Evolutionary conservation across 2,797 vertebrate genomes (phyloP).

Genomic region (Helicolenus hilgendorfi): DNA sequence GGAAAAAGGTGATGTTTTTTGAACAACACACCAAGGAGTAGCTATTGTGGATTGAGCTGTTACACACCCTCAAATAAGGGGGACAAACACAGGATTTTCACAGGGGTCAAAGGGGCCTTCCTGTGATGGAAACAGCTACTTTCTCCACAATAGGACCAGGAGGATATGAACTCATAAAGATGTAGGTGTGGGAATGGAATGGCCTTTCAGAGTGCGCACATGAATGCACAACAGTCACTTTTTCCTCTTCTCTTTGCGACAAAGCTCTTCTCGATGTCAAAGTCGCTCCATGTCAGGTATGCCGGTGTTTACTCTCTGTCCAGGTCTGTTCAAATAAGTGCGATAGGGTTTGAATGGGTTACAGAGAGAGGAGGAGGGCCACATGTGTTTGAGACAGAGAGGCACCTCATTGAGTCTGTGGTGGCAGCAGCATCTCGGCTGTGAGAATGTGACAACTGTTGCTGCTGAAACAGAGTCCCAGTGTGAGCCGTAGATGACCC

Average conservation of each 20-base stretch:
- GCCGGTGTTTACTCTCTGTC: constrained; percentile 43
- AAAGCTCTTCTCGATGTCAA: constrained; percentile 13
- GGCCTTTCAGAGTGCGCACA: constrained; percentile 50
- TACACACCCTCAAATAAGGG: constrained; percentile 38
- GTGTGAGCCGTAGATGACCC: constrained; percentile 20
- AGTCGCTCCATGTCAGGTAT: constrained; percentile 45
- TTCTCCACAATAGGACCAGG: constrained; percentile 71
- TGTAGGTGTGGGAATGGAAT: constrained; percentile 70
- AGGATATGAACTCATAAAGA: constrained; percentile 79
- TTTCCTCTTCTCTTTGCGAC: constrained; percentile 25
- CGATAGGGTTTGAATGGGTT: neutral
- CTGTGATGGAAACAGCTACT: constrained; percentile 60
- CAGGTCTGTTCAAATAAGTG: constrained; percentile 26
- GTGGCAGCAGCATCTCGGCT: constrained; percentile 18
- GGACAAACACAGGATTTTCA: constrained; percentile 61
- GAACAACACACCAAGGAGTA: constrained; percentile 7
- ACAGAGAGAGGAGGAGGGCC: neutral
- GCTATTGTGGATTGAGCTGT: neutral
- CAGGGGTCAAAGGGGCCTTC: constrained; percentile 64
- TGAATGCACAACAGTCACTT: constrained; percentile 15
- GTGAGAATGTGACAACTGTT: constrained; percentile 31
- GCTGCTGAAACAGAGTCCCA: constrained; percentile 16
- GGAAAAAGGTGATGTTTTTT: neutral
- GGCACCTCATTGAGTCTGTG: neutral
- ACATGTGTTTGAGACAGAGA: constrained; percentile 38